phyloP scores from a whole-genome alignment of 2,113 vertebrate species.

The Poeciliopsis prolifica region DNA sequence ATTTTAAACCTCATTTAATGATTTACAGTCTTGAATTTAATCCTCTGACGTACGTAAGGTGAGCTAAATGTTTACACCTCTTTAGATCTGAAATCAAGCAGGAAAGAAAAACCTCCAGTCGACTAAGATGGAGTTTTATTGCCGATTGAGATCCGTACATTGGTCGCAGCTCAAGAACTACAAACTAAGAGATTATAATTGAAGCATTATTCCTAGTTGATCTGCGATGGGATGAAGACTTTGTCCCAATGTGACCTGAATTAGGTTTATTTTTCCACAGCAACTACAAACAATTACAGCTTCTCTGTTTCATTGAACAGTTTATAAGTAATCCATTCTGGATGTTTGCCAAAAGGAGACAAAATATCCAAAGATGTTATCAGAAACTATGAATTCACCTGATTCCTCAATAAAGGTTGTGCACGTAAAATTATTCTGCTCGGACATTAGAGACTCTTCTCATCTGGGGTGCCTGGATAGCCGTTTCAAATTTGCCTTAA shows the following conservation, averaged over 20 bases:
- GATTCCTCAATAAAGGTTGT: neutral
- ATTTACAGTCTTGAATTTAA: constrained; percentile 65
- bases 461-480: neutral
- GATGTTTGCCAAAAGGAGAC: constrained; percentile 24
- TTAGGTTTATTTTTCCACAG: constrained; percentile 11
- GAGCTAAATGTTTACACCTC: constrained; percentile 68
- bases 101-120: constrained; percentile 51
- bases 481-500: constrained; percentile 4
- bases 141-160: constrained; percentile 66
- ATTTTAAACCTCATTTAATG: constrained; percentile 61
- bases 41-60: constrained; percentile 65
- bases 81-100: constrained; percentile 66
- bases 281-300: constrained; percentile 12
- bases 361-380: constrained; percentile 8
- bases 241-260: constrained; percentile 24
- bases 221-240: constrained; percentile 23
- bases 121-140: constrained; percentile 46
- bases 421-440: neutral
- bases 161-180: constrained; percentile 64
- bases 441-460: neutral
- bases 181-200: constrained; percentile 20
- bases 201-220: constrained; percentile 24
- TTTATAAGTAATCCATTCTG: constrained; percentile 10
- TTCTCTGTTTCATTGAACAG: constrained; percentile 17
- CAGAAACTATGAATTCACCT: constrained; percentile 7